Evolutionary conservation across 2,113 vertebrate species (phyloP), one percentile per base, ranked within the genome.

Genomic region (Tachycineta bicolor): DNA sequence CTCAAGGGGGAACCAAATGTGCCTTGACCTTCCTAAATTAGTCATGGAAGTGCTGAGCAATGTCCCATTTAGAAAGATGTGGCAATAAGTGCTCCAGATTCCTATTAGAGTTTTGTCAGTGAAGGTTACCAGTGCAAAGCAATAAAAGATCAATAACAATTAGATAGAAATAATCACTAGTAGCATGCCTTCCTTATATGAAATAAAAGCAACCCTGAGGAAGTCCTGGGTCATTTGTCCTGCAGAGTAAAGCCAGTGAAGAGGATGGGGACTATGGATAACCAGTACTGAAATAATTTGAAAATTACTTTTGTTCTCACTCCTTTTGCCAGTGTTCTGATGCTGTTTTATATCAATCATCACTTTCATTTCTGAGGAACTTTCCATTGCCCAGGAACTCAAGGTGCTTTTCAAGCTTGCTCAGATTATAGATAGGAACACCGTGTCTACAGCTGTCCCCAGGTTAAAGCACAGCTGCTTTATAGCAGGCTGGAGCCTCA

Each of bases 401-500:
- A 97, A 95, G 93, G 96, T 97, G 94, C 85, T 97, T 96, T 96
- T 94, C 92, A 94, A 53, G 88, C 92, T 89, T 84, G 73, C 73
- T 75, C 41, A 55, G 44, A 18, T 83, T 86, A 71, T 52, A 55
- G 69, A 75, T 46, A 56, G 68, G 79, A 74, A 24, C 82, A 56
- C 69, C 0, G 0, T 74, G 73, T 49, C 46, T 63, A 64, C 56
- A 68, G 64, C 64, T 81, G 90, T 71, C 80, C 46, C n/a, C 0
- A 1, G 79, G 15, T 68, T 68, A 44, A 69, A 78, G 65, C 59
- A 43, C 6, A 6, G 55, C 88, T 83, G 43, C 68, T 73, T 65
- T 46, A 17, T 39, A 41, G 52, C 12, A 55, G 31, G 75, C 89
- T 88, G 67, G 39, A 91, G 85, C 75, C 60, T 80, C 60, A 5